Base-by-base conservation (phyloP, 1,140 invertebrate genomes). In the Diploscapter pachys region DNA sequence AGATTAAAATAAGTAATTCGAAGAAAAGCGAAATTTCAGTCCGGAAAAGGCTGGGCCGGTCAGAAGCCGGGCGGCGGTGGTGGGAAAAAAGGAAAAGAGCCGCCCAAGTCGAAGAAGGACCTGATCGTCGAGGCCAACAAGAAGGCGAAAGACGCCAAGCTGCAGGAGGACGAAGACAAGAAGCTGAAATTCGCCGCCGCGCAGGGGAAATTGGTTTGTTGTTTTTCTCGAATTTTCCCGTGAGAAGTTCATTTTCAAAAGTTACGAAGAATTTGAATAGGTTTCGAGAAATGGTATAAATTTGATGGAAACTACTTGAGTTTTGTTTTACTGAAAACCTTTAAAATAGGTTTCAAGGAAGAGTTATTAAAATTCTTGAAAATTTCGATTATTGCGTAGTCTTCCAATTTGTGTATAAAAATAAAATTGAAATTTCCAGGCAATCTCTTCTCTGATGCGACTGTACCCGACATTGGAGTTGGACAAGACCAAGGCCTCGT, bases 401-500 rank as follows among this genome's bases (percentile, higher is more conserved):
- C 31, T 31, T 31, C 31, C 31, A 31, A 31, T 31, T 31, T 31
- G 31, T 31, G 31, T 31, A 31, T 31, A 31, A 31, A 31, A 31
- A 31, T 31, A 31, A 31, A 31, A 31, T 31, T 31, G 31, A 31
- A 31, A 31, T 31, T 31, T 31, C 31, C 31, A 31, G 31, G 69
- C 81, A 3, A 76, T 84, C 13, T 50, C 62, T 55, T 78, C 73
- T 31, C 73, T 85, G 13, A 81, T 84, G 62, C 76, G 80, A 52
- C 65, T 85, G 50, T 72, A 79, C 53, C 70, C 75, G n/a, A 80
- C 80, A 3, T 69, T 85, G n/a, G 82, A 85, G 50, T 61, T 85
- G 52, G 75, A 74, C 9, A 84, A 85, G 74, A 82, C 83, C 8
- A 85, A 85, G 64, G 83, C 83, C 5, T 48, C 84, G n/a, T 85